phyloP scores from a whole-genome alignment of 2,888 invertebrate species.

The Aspidapion aeneum region DNA sequence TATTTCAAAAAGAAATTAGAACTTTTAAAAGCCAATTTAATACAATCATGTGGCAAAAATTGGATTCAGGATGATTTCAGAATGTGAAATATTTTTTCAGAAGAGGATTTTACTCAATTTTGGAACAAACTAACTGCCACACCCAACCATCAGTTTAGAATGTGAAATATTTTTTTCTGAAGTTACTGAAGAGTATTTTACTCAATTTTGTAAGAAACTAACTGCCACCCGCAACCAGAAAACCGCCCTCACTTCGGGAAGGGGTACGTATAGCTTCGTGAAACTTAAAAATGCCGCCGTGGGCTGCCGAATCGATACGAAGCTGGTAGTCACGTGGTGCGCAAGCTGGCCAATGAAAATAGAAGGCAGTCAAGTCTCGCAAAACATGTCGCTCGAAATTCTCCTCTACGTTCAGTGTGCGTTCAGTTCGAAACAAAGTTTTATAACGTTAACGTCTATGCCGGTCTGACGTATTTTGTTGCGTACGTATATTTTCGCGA shows the following conservation, averaged over 20 bases:
- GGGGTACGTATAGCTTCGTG: slow-evolving; percentile 42
- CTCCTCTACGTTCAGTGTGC: slow-evolving; percentile 39
- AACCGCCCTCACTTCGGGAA: slow-evolving; percentile 35
- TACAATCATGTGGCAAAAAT: too few relatives aligned
- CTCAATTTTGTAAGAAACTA: neutral
- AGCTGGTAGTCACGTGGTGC: slow-evolving; percentile 59
- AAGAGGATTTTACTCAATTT: too few relatives aligned
- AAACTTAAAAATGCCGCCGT: slow-evolving; percentile 81
- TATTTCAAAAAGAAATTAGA: too few relatives aligned
- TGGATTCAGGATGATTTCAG: too few relatives aligned
- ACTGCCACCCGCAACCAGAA: slow-evolving; percentile 21
- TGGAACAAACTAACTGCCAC: too few relatives aligned
- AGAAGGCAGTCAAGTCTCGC: slow-evolving; percentile 27
- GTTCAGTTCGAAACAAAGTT: slow-evolving; percentile 45
- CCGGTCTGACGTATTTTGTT: slow-evolving; percentile 31
- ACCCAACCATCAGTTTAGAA: too few relatives aligned
- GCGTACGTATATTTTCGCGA: slow-evolving; percentile 50
- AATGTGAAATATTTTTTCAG: too few relatives aligned
- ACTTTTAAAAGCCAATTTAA: too few relatives aligned
- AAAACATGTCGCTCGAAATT: slow-evolving; percentile 43
- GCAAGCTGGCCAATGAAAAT: slow-evolving; percentile 44
- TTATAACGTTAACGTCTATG: slow-evolving; percentile 38
- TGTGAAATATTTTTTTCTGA: too few relatives aligned
- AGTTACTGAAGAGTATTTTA: too few relatives aligned
- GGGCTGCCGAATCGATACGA: slow-evolving; percentile 76